A percentile compares a stretch with the other conserved stretches of the same genome.
Evolutionary conservation across 2,797 vertebrate genomes (phyloP).

Genomic region (Cossypha dichroa): DNA sequence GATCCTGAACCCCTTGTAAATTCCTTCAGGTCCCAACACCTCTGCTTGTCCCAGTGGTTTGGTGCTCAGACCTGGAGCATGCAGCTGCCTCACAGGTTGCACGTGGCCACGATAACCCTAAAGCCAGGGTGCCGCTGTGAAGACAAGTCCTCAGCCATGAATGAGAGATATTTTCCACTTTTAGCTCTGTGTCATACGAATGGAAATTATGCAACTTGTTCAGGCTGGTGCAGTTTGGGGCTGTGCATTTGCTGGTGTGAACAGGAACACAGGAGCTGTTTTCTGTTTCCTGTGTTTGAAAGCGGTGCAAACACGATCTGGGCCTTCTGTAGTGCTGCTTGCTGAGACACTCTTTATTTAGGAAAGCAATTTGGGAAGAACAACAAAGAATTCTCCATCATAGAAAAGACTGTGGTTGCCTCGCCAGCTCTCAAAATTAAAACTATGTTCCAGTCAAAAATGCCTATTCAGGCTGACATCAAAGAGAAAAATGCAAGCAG

Average conservation of each 20-base stretch:
- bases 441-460: constrained; percentile 62
- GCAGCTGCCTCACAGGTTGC: rapidly evolving
- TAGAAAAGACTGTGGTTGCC: constrained; percentile 37
- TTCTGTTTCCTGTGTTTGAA: constrained; percentile 4
- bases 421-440: constrained; percentile 57
- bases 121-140: rapidly evolving
- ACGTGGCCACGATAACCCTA: rapidly evolving
- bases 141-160: not conserved
- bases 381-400: constrained; percentile 36
- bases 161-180: not conserved
- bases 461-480: constrained; percentile 69
- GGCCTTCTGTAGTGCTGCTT: not conserved
- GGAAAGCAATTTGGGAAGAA: not conserved
- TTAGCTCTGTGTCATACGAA: not conserved
- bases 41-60: not conserved
- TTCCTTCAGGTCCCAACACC: not conserved
- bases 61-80: not conserved
- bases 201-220: not conserved
- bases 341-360: not conserved
- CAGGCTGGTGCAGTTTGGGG: not conserved
- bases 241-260: not conserved
- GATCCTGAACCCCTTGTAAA: not conserved
- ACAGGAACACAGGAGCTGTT: not conserved
- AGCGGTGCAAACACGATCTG: rapidly evolving
- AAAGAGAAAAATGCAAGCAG: constrained; percentile 59